phyloP scores from a whole-genome alignment of 2,888 invertebrate genomes.

The Metallyticus violacea region DNA sequence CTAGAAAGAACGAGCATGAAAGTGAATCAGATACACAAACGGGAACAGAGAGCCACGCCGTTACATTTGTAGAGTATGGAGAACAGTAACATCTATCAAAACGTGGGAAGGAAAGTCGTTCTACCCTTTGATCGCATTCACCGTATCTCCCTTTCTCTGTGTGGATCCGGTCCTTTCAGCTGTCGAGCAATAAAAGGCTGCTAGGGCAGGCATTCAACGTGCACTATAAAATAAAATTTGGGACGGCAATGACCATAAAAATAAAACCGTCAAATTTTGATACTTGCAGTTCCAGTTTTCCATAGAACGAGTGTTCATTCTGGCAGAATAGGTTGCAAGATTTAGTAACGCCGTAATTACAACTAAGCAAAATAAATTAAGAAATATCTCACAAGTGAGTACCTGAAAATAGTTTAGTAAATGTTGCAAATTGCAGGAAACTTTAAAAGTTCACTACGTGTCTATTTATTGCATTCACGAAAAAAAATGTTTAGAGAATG shows the following conservation, averaged over 20 bases:
- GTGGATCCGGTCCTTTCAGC: constrained; percentile 8
- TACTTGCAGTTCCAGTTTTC: neutral
- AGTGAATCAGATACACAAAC: neutral
- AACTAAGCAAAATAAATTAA: too few species aligned
- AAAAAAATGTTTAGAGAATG: too few species aligned
- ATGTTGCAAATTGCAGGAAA: too few species aligned
- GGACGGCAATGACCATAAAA: constrained; percentile 27
- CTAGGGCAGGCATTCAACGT: constrained; percentile 18
- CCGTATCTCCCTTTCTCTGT: neutral
- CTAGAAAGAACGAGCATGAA: neutral
- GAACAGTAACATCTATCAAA: neutral
- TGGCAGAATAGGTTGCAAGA: too few species aligned
- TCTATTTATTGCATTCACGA: too few species aligned
- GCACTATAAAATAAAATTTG: constrained; percentile 25
- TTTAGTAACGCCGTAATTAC: too few species aligned
- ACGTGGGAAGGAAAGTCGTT: neutral
- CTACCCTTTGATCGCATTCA: neutral
- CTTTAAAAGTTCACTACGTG: too few species aligned
- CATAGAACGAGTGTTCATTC: neutral
- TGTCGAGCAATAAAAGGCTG: constrained; percentile 23
- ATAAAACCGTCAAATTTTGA: constrained; percentile 23
- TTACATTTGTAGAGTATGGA: neutral
- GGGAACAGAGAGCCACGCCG: neutral
- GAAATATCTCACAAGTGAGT: too few species aligned
- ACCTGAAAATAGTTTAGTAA: too few species aligned